Evolutionary conservation across 2,888 invertebrate species (phyloP).

Genomic region (Hemicrepidius hirtus): DNA sequence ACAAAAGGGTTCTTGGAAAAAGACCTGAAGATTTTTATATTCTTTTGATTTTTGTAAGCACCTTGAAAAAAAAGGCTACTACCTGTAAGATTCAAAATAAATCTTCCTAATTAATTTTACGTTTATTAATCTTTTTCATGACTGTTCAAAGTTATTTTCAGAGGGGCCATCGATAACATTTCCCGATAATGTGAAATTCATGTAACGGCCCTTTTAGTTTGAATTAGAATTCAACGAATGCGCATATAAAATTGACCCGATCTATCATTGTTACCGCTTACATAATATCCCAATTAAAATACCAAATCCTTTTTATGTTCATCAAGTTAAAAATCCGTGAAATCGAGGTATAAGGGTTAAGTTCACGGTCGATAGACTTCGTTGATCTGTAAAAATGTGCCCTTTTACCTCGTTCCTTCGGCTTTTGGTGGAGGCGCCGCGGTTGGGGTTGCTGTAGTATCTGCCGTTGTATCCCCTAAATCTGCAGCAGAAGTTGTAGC

Average conservation of each 20-base stretch:
- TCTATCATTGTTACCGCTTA: conserved; percentile 1
- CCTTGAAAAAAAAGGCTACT: no score
- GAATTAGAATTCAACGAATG: conserved; percentile 15
- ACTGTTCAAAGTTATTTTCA: no score
- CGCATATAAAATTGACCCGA: conserved; percentile 4
- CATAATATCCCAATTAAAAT: conserved; percentile 15
- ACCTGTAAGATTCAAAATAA: no score
- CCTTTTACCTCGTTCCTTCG: conserved; percentile 65
- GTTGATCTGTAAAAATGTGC: background rate
- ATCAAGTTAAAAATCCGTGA: conserved; percentile 11
- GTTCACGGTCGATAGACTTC: conserved; percentile 13
- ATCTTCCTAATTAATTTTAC: no score
- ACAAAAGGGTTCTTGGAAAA: no score
- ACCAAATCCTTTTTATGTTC: conserved; percentile 6
- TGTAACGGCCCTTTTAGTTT: conserved; percentile 6
- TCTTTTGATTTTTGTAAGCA: no score
- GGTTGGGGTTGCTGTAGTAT: conserved; percentile 71
- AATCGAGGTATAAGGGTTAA: conserved; percentile 15
- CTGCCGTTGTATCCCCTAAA: conserved; percentile 65
- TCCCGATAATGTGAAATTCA: background rate
- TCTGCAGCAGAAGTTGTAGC: conserved; percentile 79
- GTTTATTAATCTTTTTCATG: no score
- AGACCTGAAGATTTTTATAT: no score
- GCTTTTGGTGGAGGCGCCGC: conserved; percentile 68
- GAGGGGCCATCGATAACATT: no score